A percentile compares a stretch with the other conserved stretches of the same genome.
These are phyloP conservation scores for Ceratina japonica DNA, from an alignment of 1,140 invertebrate species.

Conservation along the genomic window DNA sequence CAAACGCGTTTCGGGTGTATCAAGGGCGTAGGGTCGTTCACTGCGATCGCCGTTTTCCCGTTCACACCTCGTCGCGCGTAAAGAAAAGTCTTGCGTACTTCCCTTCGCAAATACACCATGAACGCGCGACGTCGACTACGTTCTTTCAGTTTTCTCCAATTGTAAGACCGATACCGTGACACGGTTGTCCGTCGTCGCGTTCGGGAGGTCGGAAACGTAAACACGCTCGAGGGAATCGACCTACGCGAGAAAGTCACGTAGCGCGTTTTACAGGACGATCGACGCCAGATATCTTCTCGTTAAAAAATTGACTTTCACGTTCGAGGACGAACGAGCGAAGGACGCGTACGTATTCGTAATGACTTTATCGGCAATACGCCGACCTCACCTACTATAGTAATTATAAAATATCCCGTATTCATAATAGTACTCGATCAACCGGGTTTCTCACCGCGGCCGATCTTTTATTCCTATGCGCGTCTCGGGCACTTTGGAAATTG, in stretches of 20 bases:
- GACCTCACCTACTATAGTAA: slow-evolving; percentile 40
- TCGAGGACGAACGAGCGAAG: slow-evolving; percentile 34
- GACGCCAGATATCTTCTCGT: slow-evolving; percentile 23
- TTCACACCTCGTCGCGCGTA: slow-evolving; percentile 10
- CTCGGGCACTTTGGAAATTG: too few relatives aligned
- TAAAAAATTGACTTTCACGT: slow-evolving; percentile 28
- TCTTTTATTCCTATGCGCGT: not conserved
- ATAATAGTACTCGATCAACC: slow-evolving; percentile 15
- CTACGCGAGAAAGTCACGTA: not conserved
- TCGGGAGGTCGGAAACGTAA: not conserved
- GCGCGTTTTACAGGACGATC: not conserved
- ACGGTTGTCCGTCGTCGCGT: too few relatives aligned
- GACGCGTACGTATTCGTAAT: slow-evolving; percentile 30
- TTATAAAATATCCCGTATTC: slow-evolving; percentile 6
- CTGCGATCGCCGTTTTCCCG: slow-evolving; percentile 37
- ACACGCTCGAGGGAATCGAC: not conserved
- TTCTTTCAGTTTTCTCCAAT: not conserved
- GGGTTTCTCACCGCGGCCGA: not conserved
- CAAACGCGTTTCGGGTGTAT: slow-evolving; percentile 10
- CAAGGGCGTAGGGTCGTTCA: slow-evolving; percentile 41
- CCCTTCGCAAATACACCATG: not conserved
- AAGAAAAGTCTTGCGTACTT: not conserved
- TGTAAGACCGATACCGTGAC: not conserved
- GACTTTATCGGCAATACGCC: slow-evolving; percentile 32
- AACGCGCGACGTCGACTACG: too few relatives aligned